A percentile compares a stretch with the other conserved stretches of the same genome.
These are phyloP conservation scores for Carlito syrichta DNA, from an alignment of 2,113 vertebrate genomes.

Conservation along the genomic window DNA sequence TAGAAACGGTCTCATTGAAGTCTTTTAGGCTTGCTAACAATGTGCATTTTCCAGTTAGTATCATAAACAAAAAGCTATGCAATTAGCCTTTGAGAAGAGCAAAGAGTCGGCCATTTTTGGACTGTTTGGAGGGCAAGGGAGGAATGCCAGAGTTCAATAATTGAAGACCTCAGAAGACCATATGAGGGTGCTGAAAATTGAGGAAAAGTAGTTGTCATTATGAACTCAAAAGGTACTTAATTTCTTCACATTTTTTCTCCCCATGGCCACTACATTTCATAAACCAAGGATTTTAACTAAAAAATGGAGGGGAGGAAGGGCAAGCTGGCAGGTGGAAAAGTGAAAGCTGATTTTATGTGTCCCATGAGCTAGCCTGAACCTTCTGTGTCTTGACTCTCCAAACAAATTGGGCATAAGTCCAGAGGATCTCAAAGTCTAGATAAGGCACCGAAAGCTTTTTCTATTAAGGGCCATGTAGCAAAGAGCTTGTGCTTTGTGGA, in stretches of 20 bases:
- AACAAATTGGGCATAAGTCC: neutral
- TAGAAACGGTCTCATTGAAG: neutral
- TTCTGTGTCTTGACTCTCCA: neutral
- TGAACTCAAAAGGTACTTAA: neutral
- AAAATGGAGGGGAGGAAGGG: no score
- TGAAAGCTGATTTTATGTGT: neutral
- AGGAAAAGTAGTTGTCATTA: neutral
- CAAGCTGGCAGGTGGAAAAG: neutral
- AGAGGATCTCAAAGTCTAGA: neutral
- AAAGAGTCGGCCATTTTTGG: neutral
- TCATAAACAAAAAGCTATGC: neutral
- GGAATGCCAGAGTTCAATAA: neutral
- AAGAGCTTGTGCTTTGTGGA: neutral
- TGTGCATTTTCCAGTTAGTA: neutral
- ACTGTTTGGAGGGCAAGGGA: neutral
- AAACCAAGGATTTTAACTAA: neutral
- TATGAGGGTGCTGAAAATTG: neutral
- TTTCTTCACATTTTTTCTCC: neutral
- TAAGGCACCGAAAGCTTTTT: neutral
- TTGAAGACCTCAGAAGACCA: neutral
- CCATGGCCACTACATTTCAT: neutral
- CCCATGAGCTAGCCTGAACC: no score
- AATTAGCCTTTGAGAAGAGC: neutral
- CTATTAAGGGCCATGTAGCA: neutral
- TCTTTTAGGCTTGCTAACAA: neutral